Percentiles rank a stretch among this genome's conserved stretches.
These are phyloP conservation scores for Coranthus polyacanthus DNA, from an alignment of 2,797 vertebrate species.

Conservation along the genomic window DNA sequence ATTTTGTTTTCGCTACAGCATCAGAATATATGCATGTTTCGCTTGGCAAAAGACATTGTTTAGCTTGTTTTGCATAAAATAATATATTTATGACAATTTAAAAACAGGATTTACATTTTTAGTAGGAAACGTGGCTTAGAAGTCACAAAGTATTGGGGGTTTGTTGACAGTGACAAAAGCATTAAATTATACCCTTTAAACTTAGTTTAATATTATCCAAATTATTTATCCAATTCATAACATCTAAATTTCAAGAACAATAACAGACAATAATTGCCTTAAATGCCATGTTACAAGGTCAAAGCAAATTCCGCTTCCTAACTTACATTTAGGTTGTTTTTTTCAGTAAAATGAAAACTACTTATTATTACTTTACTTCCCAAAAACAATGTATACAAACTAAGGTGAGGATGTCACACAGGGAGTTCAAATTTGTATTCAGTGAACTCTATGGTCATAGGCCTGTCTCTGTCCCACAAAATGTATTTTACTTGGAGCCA, in stretches of 20 bases:
- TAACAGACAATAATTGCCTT: background rate
- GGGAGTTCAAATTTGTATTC: slow-evolving; percentile 15
- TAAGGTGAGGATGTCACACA: background rate
- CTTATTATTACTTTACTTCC: background rate
- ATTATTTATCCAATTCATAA: background rate
- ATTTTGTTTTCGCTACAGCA: background rate
- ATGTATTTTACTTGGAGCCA: slow-evolving; percentile 52
- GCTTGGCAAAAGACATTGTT: too few relatives aligned
- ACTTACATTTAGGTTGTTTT: background rate
- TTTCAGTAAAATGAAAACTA: background rate
- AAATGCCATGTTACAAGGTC: slow-evolving; percentile 7
- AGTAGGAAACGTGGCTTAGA: too few relatives aligned
- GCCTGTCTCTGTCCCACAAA: slow-evolving; percentile 31
- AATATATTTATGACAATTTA: too few relatives aligned
- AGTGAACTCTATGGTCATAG: slow-evolving; percentile 1
- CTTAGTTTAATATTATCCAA: slow-evolving; percentile 1
- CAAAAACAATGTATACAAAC: slow-evolving; percentile 2
- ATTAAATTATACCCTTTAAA: too few relatives aligned
- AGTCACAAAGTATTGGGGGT: too few relatives aligned
- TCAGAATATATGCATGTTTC: background rate
- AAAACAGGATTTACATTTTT: too few relatives aligned
- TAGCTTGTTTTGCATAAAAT: too few relatives aligned
- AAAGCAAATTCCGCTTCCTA: slow-evolving; percentile 9
- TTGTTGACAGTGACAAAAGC: too few relatives aligned
- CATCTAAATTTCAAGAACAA: background rate